Base-by-base conservation (phyloP, 2,797 vertebrate genomes). In the Acridotheres tristis region DNA sequence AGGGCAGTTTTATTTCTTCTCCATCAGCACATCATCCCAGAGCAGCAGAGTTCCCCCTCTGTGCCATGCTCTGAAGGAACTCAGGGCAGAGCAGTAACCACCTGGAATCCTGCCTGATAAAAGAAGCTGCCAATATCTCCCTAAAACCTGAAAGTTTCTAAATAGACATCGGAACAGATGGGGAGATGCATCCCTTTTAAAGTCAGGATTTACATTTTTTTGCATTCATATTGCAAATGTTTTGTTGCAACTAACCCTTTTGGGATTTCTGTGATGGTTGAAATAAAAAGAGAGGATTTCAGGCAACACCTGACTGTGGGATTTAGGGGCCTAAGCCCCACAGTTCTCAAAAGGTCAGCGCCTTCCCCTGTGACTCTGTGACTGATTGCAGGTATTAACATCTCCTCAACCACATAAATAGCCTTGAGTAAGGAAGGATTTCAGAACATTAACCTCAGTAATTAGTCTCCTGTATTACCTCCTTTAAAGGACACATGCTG, bases 371-470 rank as follows among this genome's bases (percentile, higher is more conserved):
- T 43, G 75, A 75, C 40, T 43, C 47, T 69, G 29, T 77, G 71
- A 68, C 65, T 78, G 72, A 80, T 42, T 50, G 79, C 51, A 84
- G 50, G 12, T 66, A 77, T 43, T 92, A 79, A 83, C 16, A 20
- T 58, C 51, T 72, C 63, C 45, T 86, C 59, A 89, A 63, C 19
- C 32, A 82, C 36, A 9, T 5, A 30, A 80, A 74, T 12, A 81
- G 26, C 19, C 40, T 72, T 55, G 25, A 75, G 43, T 71, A 72
- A 84, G 62, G 73, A 87, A 85, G 21, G 9, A 88, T 47, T 88
- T 90, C 58, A 78, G 63, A 59, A 90, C 80, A 88, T 90, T 81
- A 88, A 84, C 54, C 51, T 67, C 79, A 54, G 66, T 62, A 91
- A 88, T 88, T 62, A 71, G 55, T 62, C 26, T 85, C 27, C 69